phyloP scores from a whole-genome alignment of 1,140 invertebrate species.

The Sitobion miscanthi region DNA sequence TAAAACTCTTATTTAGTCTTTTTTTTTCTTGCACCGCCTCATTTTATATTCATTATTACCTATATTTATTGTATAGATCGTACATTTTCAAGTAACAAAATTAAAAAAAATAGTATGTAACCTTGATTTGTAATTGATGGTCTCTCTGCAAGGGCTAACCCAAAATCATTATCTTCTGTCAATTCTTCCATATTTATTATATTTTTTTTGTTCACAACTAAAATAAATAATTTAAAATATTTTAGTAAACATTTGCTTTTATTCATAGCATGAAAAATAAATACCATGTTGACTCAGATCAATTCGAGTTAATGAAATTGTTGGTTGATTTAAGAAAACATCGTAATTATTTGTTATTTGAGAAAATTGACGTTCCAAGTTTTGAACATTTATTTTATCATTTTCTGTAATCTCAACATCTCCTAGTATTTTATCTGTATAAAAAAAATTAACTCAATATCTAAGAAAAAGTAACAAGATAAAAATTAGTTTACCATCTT shows the following conservation, averaged over 20 bases:
- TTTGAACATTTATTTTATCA: conserved; percentile 60
- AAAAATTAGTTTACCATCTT: conserved; percentile 10
- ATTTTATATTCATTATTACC: too few species aligned
- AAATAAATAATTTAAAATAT: conserved; percentile 6
- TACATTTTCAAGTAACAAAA: too few species aligned
- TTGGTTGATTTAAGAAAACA: conserved; percentile 47
- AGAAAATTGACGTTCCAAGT: conserved; percentile 45
- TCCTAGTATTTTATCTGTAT: conserved; percentile 1
- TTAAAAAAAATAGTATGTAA: not conserved
- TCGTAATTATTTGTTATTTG: conserved; percentile 48
- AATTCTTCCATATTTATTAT: conserved; percentile 38
- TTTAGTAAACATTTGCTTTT: not conserved
- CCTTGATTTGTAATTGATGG: conserved; percentile 20
- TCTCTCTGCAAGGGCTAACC: conserved; percentile 26
- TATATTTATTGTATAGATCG: too few species aligned
- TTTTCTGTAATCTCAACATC: conserved; percentile 63
- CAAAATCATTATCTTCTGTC: conserved; percentile 50
- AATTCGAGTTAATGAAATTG: conserved; percentile 44
- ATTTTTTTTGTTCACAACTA: conserved; percentile 33
- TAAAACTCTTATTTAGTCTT: too few species aligned
- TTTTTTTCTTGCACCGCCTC: too few species aligned
- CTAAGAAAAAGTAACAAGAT: not conserved
- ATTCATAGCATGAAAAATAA: not conserved
- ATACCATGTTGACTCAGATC: conserved; percentile 49
- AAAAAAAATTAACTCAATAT: not conserved